A percentile compares a stretch with the other conserved stretches of the same genome.
phyloP scores from a whole-genome alignment of 1,140 invertebrate genomes.

The Dendrolimus punctatus region DNA sequence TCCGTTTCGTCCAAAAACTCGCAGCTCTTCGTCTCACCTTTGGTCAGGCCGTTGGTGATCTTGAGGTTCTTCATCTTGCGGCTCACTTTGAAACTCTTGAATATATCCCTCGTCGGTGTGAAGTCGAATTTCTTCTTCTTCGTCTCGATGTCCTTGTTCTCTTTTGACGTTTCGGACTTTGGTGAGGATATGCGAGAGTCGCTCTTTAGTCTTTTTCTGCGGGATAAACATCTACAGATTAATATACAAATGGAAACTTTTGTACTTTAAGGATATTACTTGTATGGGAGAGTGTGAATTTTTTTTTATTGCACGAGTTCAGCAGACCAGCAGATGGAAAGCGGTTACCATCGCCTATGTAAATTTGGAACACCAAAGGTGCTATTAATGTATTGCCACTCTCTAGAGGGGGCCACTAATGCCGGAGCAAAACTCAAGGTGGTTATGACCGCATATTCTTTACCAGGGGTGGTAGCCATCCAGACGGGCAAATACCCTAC shows the following conservation, averaged over 20 bases:
- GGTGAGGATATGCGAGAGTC: slow-evolving; percentile 50
- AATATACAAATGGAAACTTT: slow-evolving; percentile 1
- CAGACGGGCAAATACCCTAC: too few species aligned
- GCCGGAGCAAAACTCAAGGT: too few species aligned
- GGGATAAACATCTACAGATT: background rate
- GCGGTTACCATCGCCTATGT: too few species aligned
- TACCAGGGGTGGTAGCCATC: too few species aligned
- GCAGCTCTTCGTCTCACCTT: slow-evolving; percentile 54
- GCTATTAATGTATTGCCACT: too few species aligned
- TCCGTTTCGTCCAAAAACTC: slow-evolving; percentile 52
- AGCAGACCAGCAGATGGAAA: too few species aligned
- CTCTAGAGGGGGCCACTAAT: too few species aligned
- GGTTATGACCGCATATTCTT: too few species aligned
- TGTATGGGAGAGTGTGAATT: too few species aligned
- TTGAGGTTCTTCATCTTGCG: slow-evolving; percentile 52
- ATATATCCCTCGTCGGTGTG: slow-evolving; percentile 56
- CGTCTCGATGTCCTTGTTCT: slow-evolving; percentile 49
- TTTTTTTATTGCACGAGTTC: too few species aligned
- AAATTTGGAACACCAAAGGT: too few species aligned
- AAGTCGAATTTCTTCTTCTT: slow-evolving; percentile 62
- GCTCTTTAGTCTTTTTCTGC: slow-evolving; percentile 61
- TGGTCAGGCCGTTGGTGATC: slow-evolving; percentile 28
- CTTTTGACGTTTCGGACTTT: slow-evolving; percentile 45
- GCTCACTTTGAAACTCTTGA: slow-evolving; percentile 60
- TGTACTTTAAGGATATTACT: too few species aligned